Base-by-base conservation (phyloP, 2,888 invertebrate species). In the Philereme transversata region DNA sequence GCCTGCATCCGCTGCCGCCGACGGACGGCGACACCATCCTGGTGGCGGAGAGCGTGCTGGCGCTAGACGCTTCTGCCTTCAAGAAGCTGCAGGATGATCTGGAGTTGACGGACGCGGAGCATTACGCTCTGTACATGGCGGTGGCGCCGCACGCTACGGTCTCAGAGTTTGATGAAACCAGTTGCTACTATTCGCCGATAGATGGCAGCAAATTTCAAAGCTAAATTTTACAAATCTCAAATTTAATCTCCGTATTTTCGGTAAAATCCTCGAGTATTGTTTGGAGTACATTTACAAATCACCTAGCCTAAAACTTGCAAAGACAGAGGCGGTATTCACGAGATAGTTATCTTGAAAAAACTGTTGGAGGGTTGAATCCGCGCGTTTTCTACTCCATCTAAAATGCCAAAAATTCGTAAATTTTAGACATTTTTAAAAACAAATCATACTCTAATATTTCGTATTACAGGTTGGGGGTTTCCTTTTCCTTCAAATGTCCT, bases 131-230 rank as follows among this genome's bases (percentile, higher is more conserved):
- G 62, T 97, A 97, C 73, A 97, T 97, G 74, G 95, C 96, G 56
- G 94, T 97, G 79, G 97, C 97, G 8, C 97, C 97, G 0, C 96
- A 95, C 79, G 97, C 97, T 22, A 97, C 97, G 0, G 95, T 93
- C 35, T 97, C 97, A 7, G 97, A 97, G 82, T 97, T 97, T 78
- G 97, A 97, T 70, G 97, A 97, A 74, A 95, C 95, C 77, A 97
- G 97, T 48, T 96, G 96, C 82, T 97, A 97, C 80, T 97, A 97
- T 79, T 96, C 97, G 41, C 96, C 97, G 7, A 95, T 97, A 5
- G 97, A 97, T 82, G 96, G 95, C 54, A 95, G 95, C 52, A 95
- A 95, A 82, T 95, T 95, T 73, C 91, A 87, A 41, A 84, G 83
- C 35, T 65, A 62, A 57, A 49, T 6, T 38, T 38, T 6, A 22